Percentiles rank a stretch among this genome's conserved stretches.
Conservation (phyloP, 2,888 invertebrate genomes). For the Synergus gifuensis region DNA sequence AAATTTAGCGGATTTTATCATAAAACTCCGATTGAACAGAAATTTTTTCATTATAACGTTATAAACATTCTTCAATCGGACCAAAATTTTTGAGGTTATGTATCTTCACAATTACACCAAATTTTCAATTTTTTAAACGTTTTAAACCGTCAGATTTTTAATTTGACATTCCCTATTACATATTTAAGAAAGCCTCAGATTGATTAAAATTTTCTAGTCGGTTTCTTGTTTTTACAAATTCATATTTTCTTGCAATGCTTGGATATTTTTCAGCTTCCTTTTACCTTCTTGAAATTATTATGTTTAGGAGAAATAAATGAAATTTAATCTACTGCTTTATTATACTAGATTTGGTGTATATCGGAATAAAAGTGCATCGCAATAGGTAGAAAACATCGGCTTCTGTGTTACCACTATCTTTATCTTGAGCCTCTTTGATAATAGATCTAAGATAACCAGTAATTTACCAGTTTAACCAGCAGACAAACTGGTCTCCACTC, state of each 20-base stretch:
- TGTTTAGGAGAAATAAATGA: neutral
- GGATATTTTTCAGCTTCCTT: neutral
- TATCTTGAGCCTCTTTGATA: conserved; percentile 36
- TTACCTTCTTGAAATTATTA: neutral
- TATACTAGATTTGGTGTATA: neutral
- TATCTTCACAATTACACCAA: too few relatives aligned
- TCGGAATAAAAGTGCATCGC: neutral
- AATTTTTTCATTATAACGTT: too few relatives aligned
- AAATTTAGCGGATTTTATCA: too few relatives aligned
- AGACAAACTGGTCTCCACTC: conserved; percentile 35
- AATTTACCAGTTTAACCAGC: conserved; percentile 40
- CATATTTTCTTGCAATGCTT: neutral
- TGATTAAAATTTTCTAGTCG: too few relatives aligned
- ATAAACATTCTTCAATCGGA: too few relatives aligned
- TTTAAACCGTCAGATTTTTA: too few relatives aligned
- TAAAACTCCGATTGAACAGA: too few relatives aligned
- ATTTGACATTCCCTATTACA: too few relatives aligned
- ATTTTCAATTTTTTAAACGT: too few relatives aligned
- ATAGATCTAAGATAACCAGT: conserved; percentile 29
- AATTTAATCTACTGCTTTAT: neutral
- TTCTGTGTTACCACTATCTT: conserved; percentile 21
- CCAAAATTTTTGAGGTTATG: too few relatives aligned
- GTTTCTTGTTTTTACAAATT: neutral
- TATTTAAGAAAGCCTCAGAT: too few relatives aligned
- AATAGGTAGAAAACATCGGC: neutral